Conservation (phyloP, 2,888 invertebrate genomes). For the Lithosia quadra region DNA sequence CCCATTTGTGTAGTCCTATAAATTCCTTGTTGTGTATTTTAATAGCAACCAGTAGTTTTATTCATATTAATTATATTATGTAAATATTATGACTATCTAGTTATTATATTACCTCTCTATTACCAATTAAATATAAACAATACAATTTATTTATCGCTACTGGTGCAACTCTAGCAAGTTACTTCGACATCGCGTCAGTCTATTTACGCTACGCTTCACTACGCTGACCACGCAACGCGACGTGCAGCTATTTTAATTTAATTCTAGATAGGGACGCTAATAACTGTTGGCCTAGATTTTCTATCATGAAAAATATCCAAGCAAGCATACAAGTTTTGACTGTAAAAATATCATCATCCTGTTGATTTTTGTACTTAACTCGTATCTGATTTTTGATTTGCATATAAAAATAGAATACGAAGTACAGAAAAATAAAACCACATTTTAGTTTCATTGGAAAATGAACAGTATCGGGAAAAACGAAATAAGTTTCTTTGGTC, state of each 20-base stretch:
- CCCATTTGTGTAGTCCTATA: too few relatives aligned
- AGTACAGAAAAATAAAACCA: slow-evolving; percentile 4
- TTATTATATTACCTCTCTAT: not conserved
- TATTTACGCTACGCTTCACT: slow-evolving; percentile 77
- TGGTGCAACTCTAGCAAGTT: slow-evolving; percentile 21
- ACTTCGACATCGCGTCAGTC: slow-evolving; percentile 57
- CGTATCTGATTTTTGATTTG: not conserved
- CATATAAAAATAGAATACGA: not conserved
- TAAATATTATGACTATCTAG: not conserved
- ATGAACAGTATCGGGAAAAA: slow-evolving; percentile 65
- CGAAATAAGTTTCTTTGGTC: slow-evolving; percentile 64
- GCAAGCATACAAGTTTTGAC: slow-evolving; percentile 28
- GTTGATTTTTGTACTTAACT: not conserved
- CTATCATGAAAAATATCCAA: slow-evolving; percentile 58
- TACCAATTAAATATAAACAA: not conserved
- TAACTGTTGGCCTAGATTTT: slow-evolving; percentile 76
- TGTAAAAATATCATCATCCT: slow-evolving; percentile 13
- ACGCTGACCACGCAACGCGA: slow-evolving; percentile 66
- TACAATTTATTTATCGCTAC: slow-evolving; percentile 13
- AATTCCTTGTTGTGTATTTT: too few relatives aligned
- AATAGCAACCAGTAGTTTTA: too few relatives aligned
- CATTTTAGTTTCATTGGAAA: slow-evolving; percentile 31
- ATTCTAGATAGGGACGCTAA: slow-evolving; percentile 72
- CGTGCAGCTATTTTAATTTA: slow-evolving; percentile 68
- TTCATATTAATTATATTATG: too few relatives aligned